A percentile compares a stretch with the other conserved stretches of the same genome.
phyloP scores from a whole-genome alignment of 2,113 vertebrate genomes.

The Ceuthmochares aereus region DNA sequence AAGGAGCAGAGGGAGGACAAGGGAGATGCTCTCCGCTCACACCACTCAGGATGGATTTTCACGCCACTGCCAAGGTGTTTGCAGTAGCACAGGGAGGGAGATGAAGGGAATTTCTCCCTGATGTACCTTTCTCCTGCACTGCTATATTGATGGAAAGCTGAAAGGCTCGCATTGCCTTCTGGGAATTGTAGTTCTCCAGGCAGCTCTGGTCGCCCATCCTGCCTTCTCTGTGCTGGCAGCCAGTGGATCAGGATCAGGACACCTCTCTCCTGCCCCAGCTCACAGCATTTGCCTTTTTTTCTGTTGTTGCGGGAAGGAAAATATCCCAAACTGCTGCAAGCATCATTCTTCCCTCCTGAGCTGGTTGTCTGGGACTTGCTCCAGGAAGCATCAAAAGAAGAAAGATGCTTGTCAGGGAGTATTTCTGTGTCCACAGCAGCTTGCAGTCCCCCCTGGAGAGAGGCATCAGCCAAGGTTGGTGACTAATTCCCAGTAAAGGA shows the following conservation, averaged over 20 bases:
- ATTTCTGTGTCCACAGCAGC: neutral
- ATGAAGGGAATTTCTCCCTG: neutral
- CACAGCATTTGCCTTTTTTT: neutral
- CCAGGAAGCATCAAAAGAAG: neutral
- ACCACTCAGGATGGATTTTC: fast-evolving
- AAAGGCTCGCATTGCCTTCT: neutral
- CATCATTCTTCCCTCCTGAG: neutral
- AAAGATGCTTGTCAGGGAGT: neutral
- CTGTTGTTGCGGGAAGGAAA: neutral
- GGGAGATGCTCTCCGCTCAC: neutral
- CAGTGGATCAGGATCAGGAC: neutral
- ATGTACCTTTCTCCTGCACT: neutral
- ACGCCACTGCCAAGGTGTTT: fast-evolving
- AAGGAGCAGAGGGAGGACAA: neutral
- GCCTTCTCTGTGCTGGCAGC: neutral
- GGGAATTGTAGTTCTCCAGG: conserved; percentile 31
- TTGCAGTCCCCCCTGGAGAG: neutral
- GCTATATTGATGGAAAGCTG: neutral
- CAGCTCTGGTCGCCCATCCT: neutral
- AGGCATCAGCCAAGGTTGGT: fast-evolving
- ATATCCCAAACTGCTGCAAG: neutral
- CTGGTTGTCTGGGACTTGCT: neutral
- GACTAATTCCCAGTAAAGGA: neutral
- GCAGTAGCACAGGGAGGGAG: fast-evolving
- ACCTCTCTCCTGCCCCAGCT: neutral